A percentile compares a stretch with the other conserved stretches of the same genome.
Evolutionary conservation across 2,888 invertebrate genomes (phyloP).

Genomic region (Eupithecia centaureata): DNA sequence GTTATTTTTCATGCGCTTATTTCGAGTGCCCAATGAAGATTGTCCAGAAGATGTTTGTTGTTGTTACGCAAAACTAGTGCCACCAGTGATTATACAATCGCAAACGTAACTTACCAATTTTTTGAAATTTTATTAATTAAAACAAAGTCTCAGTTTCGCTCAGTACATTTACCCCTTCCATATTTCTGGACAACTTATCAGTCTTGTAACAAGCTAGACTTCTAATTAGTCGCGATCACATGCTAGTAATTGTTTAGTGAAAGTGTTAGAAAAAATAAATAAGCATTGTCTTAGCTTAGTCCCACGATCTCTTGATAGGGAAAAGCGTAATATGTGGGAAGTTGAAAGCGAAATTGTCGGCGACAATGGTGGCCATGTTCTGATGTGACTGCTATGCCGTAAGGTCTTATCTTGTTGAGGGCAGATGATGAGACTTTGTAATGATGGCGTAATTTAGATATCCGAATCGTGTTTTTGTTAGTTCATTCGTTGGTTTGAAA

Average conservation of each 20-base stretch:
- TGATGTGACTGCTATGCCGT: conserved; percentile 45
- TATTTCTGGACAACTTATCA: conserved; percentile 7
- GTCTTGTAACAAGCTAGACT: conserved; percentile 4
- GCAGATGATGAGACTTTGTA: conserved; percentile 38
- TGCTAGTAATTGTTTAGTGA: conserved; percentile 70
- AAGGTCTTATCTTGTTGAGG: conserved; percentile 40
- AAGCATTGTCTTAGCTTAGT: conserved; percentile 69
- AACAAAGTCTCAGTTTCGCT: neutral
- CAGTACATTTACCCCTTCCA: neutral
- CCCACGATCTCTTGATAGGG: conserved; percentile 81
- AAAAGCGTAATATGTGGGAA: conserved; percentile 80
- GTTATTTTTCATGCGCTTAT: neutral
- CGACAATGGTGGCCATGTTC: conserved; percentile 62
- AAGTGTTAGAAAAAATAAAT: conserved; percentile 77
- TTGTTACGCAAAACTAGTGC: neutral
- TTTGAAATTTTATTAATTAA: neutral
- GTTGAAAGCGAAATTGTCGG: conserved; percentile 72
- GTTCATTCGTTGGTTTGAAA: neutral
- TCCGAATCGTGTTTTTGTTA: conserved; percentile 15
- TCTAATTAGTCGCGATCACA: conserved; percentile 57
- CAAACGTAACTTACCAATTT: neutral
- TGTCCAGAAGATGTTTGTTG: neutral
- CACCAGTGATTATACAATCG: neutral
- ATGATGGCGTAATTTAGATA: conserved; percentile 16
- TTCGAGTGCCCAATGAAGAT: too few relatives aligned